Evolutionary conservation across 2,888 invertebrate species (phyloP).

Genomic region (Axea sp.): DNA sequence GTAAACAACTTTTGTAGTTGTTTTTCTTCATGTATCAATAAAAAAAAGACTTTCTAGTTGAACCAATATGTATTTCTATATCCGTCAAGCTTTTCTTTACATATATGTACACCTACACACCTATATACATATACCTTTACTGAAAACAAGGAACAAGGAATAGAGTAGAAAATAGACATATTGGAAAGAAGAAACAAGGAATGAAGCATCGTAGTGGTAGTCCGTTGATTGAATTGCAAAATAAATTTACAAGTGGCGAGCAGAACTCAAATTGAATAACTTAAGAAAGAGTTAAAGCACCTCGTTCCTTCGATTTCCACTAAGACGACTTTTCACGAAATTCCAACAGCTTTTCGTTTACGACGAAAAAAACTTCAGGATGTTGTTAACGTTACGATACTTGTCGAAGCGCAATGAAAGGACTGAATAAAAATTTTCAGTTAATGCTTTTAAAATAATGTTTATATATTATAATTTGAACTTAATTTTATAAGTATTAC

Average conservation of each 20-base stretch:
- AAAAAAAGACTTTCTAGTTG: no score
- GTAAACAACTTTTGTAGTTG: no score
- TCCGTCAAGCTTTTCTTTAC: no score
- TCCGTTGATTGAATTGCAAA: slow-evolving; percentile 69
- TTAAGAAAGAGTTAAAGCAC: slow-evolving; percentile 68
- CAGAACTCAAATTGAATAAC: slow-evolving; percentile 68
- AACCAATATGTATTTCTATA: no score
- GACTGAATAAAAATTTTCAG: slow-evolving; percentile 31
- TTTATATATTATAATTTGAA: no score
- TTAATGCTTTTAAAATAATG: slow-evolving; percentile 24
- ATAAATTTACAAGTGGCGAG: slow-evolving; percentile 70
- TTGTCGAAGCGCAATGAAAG: slow-evolving; percentile 32
- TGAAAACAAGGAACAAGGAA: no score
- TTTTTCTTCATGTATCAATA: no score
- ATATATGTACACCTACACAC: slow-evolving; percentile 35
- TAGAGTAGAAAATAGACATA: no score
- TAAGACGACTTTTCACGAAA: slow-evolving; percentile 32
- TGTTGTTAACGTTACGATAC: slow-evolving; percentile 40
- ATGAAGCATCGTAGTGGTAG: slow-evolving; percentile 38
- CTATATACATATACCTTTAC: no score
- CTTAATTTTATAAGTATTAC: no score
- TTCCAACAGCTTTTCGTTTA: slow-evolving; percentile 40
- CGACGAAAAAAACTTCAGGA: slow-evolving; percentile 39
- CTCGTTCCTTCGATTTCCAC: slow-evolving; percentile 51
- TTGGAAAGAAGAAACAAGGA: slow-evolving; percentile 30